These are phyloP conservation scores for Macropus fuliginosus DNA, from an alignment of 2,797 vertebrate genomes.

Conservation along the genomic window DNA sequence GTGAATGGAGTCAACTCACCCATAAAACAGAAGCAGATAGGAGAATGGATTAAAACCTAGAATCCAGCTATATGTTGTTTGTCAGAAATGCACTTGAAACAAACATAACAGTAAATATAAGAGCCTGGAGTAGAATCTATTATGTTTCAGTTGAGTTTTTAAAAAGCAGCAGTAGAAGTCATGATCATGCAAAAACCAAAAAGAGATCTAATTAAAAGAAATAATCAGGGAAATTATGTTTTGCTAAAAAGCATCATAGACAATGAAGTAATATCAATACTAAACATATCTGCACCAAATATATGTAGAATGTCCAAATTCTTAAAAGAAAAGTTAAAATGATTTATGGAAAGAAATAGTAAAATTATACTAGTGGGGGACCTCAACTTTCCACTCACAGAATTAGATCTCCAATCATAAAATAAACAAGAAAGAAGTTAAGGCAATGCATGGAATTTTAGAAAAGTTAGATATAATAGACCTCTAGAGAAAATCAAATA, in stretches of 20 bases:
- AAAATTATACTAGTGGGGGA: neutral
- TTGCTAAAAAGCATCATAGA: neutral
- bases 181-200: neutral
- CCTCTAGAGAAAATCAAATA: neutral
- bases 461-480: neutral
- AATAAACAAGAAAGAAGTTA: neutral
- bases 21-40: neutral
- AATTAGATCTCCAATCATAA: neutral
- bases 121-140: neutral
- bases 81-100: neutral
- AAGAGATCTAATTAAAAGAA: neutral
- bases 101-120: neutral
- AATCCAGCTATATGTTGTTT: neutral
- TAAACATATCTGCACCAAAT: neutral
- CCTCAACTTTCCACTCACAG: neutral
- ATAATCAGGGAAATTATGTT: neutral
- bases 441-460: neutral
- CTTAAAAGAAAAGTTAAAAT: neutral
- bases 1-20: too few species aligned
- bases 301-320: neutral
- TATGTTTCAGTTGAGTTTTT: neutral
- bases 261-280: neutral
- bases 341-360: neutral
- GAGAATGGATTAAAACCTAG: neutral
- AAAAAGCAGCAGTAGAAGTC: neutral